phyloP scores from a whole-genome alignment of 2,888 invertebrate species.

The Cheilosia scutellata region DNA sequence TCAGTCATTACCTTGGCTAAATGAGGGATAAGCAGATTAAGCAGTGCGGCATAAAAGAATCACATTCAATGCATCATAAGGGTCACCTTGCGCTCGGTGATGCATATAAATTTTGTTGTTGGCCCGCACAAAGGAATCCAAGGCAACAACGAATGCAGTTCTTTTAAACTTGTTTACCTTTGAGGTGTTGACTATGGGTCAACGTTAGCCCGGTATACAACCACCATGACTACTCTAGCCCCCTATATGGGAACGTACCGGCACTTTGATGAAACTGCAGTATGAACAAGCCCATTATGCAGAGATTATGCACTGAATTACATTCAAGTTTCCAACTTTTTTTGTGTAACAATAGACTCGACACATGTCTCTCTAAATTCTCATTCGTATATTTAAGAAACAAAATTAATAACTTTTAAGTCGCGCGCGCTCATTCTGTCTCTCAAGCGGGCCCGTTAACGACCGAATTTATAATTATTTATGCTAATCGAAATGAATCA shows the following conservation, averaged over 20 bases:
- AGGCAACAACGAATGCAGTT: too few species aligned
- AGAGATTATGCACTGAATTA: conserved; percentile 48
- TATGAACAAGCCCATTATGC: conserved; percentile 13
- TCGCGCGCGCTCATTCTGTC: conserved; percentile 46
- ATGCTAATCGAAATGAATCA: conserved; percentile 73
- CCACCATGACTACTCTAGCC: background rate
- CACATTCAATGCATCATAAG: too few species aligned
- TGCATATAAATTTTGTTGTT: too few species aligned
- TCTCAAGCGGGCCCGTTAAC: conserved; percentile 54
- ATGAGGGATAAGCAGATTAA: too few species aligned
- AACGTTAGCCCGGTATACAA: too few species aligned
- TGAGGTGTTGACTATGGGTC: too few species aligned
- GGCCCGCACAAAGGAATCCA: too few species aligned
- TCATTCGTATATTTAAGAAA: conserved; percentile 13
- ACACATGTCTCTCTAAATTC: background rate
- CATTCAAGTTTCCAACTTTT: conserved; percentile 29
- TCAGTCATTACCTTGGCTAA: too few species aligned
- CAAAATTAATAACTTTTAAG: conserved; percentile 35
- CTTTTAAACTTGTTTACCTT: too few species aligned
- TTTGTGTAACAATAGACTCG: conserved; percentile 29
- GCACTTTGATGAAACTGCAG: conserved; percentile 14
- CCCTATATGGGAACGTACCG: conserved; percentile 23
- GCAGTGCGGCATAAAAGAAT: too few species aligned
- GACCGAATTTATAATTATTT: conserved; percentile 52
- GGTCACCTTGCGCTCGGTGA: too few species aligned